Conservation (phyloP, 2,888 invertebrate species). For the Zaprionus bogoriensis region DNA sequence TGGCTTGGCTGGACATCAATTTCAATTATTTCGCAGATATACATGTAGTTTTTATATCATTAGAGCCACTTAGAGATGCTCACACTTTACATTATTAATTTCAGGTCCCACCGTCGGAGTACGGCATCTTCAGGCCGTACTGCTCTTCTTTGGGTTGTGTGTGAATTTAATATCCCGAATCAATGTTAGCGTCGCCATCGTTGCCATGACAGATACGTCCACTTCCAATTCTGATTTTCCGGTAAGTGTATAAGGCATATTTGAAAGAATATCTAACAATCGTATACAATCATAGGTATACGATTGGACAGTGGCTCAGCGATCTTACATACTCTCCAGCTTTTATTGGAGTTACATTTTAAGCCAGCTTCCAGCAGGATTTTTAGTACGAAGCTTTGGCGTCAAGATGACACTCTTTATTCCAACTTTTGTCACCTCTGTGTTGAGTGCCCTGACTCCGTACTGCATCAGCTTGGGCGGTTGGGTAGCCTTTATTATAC, state of each 20-base stretch:
- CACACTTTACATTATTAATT: neutral
- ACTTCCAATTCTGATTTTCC: conserved; percentile 83
- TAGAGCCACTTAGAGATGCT: neutral
- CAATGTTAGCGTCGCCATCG: conserved; percentile 88
- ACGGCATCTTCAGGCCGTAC: conserved; percentile 86
- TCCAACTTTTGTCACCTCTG: conserved; percentile 86
- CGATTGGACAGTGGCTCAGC: conserved; percentile 83
- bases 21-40: neutral
- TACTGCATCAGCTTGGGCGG: conserved; percentile 86
- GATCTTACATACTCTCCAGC: conserved; percentile 86
- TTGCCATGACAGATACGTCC: conserved; percentile 87
- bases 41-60: neutral
- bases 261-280: neutral
- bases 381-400: conserved; percentile 86
- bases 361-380: conserved; percentile 86
- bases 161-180: conserved; percentile 87
- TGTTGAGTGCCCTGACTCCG: conserved; percentile 87
- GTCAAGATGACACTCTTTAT: conserved; percentile 85
- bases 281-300: conserved; percentile 52
- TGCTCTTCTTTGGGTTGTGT: conserved; percentile 86
- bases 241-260: conserved; percentile 72
- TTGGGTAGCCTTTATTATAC: conserved; percentile 85
- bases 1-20: neutral
- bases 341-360: conserved; percentile 91
- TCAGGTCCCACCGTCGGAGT: conserved; percentile 83